phyloP scores from a whole-genome alignment of 2,797 vertebrate species.

The Cercopithecus hamlyni region DNA sequence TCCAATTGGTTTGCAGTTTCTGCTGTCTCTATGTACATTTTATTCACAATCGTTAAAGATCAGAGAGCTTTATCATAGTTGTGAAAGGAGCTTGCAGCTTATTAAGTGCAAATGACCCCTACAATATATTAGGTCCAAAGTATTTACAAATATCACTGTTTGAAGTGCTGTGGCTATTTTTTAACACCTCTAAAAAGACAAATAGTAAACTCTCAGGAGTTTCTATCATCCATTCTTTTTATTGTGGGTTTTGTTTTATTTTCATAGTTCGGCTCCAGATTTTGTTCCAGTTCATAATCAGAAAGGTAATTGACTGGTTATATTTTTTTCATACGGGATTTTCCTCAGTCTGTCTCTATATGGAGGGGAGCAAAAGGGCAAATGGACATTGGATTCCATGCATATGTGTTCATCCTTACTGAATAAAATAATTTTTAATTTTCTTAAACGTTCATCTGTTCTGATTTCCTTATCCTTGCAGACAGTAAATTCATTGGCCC shows the following conservation, averaged over 20 bases:
- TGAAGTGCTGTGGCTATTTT: neutral
- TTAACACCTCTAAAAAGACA: neutral
- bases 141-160: neutral
- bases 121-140: neutral
- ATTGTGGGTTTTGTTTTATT: neutral
- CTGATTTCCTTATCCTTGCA: neutral
- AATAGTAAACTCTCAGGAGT: neutral
- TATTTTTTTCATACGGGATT: neutral
- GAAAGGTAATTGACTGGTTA: neutral
- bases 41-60: constrained; percentile 29
- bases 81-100: neutral
- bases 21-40: neutral
- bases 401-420: constrained; percentile 15
- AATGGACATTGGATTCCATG: neutral
- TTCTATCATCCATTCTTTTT: neutral
- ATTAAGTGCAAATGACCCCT: neutral
- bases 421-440: neutral
- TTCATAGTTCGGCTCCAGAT: constrained; percentile 25
- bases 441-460: neutral
- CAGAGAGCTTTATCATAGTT: constrained; percentile 29
- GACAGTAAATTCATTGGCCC: neutral
- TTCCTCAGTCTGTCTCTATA: neutral
- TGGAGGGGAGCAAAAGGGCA: neutral
- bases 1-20: constrained; percentile 36
- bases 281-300: constrained; percentile 20